Conservation (phyloP, 2,797 vertebrate genomes). For the Myotis findleyi region DNA sequence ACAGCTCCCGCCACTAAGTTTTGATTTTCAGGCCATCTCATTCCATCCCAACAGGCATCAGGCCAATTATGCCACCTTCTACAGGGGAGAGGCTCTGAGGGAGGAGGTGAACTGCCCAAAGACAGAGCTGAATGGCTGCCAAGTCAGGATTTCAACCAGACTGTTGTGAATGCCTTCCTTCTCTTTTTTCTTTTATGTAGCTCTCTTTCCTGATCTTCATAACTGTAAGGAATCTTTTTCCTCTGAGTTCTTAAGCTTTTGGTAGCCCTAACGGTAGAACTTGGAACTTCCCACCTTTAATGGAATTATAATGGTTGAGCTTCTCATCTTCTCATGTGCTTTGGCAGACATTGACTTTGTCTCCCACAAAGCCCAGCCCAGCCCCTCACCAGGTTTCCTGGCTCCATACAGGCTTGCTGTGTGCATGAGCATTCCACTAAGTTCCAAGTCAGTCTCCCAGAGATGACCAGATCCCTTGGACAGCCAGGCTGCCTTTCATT, state of each 20-base stretch:
- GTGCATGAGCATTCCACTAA: not conserved
- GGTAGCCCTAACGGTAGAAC: not conserved
- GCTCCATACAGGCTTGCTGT: not conserved
- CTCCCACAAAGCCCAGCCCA: not conserved
- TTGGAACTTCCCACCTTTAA: not conserved
- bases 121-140: too few species aligned
- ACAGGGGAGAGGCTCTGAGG: too few species aligned
- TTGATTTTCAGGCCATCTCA: too few species aligned
- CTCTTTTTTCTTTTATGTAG: not conserved
- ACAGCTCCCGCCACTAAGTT: too few species aligned
- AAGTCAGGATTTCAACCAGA: too few species aligned
- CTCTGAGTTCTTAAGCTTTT: not conserved
- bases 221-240: not conserved
- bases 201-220: not conserved
- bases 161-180: not conserved
- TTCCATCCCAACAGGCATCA: too few species aligned
- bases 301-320: not conserved
- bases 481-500: constrained; percentile 68
- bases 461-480: constrained; percentile 45
- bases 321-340: not conserved
- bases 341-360: not conserved
- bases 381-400: not conserved
- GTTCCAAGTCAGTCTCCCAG: constrained; percentile 57
- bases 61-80: too few species aligned
- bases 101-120: too few species aligned